Evolutionary conservation across 2,888 invertebrate genomes (phyloP).

Genomic region (Orchestes rusci): DNA sequence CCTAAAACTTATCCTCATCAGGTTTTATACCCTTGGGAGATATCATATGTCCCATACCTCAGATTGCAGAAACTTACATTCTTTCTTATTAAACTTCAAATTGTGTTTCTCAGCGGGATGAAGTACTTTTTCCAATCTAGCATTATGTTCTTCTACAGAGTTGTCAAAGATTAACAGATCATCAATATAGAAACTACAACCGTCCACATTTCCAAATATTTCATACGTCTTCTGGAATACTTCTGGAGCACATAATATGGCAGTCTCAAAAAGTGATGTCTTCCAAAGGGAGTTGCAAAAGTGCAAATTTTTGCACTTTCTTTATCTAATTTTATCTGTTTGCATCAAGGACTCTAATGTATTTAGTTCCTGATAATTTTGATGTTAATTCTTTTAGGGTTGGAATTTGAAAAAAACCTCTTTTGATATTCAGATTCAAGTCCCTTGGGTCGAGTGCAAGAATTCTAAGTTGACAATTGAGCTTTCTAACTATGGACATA

Average conservation of each 20-base stretch:
- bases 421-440: neutral
- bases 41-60: no score
- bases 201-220: no score
- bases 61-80: neutral
- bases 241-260: no score
- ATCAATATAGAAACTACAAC: neutral
- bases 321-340: neutral
- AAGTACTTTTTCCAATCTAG: neutral
- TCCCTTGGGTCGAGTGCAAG: neutral
- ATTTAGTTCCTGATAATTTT: neutral
- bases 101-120: neutral
- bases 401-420: neutral
- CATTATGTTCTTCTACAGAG: neutral
- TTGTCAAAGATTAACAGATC: neutral
- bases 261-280: neutral
- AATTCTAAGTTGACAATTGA: neutral
- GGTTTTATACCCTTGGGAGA: no score
- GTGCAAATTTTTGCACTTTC: slow-evolving; percentile 1
- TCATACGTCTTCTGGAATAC: no score
- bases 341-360: neutral
- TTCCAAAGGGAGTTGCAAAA: neutral
- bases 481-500: neutral
- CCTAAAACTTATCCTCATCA: no score
- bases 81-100: neutral
- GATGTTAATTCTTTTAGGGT: neutral